phyloP scores from a whole-genome alignment of 2,888 invertebrate species.

The Formica aserva region DNA sequence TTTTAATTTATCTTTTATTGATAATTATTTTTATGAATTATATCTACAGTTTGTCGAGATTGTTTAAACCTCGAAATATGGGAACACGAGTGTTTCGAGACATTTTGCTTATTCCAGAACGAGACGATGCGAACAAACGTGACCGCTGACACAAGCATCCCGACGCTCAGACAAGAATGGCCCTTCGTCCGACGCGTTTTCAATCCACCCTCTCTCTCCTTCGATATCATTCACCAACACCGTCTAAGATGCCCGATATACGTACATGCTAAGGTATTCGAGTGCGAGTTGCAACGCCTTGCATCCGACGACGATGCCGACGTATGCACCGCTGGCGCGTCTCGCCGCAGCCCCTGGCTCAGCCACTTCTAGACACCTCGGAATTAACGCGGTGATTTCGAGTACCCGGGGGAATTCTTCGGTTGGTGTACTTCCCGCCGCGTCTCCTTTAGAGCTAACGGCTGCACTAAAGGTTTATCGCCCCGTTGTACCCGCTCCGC shows the following conservation, averaged over 20 bases:
- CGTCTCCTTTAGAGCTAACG: conserved; percentile 54
- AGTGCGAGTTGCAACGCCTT: conserved; percentile 24
- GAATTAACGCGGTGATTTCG: conserved; percentile 73
- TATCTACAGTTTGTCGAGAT: neutral
- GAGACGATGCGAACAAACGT: conserved; percentile 52
- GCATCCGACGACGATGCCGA: conserved; percentile 32
- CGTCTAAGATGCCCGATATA: conserved; percentile 30
- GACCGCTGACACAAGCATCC: conserved; percentile 73
- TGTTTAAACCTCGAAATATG: neutral
- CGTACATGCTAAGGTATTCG: neutral
- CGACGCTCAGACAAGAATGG: conserved; percentile 67
- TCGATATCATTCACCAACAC: conserved; percentile 66
- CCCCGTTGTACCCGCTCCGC: conserved; percentile 54
- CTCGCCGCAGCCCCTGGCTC: conserved; percentile 62
- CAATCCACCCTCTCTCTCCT: conserved; percentile 59
- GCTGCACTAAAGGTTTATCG: conserved; percentile 62
- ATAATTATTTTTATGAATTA: neutral
- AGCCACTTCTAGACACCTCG: conserved; percentile 76
- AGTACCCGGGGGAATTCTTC: conserved; percentile 68
- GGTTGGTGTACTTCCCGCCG: conserved; percentile 30
- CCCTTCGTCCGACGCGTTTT: conserved; percentile 71
- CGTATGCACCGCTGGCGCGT: conserved; percentile 54
- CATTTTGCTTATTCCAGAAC: conserved; percentile 64
- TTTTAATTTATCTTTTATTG: neutral
- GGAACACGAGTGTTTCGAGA: conserved; percentile 36